phyloP scores from a whole-genome alignment of 2,113 vertebrate species.

The Vimba vimba region DNA sequence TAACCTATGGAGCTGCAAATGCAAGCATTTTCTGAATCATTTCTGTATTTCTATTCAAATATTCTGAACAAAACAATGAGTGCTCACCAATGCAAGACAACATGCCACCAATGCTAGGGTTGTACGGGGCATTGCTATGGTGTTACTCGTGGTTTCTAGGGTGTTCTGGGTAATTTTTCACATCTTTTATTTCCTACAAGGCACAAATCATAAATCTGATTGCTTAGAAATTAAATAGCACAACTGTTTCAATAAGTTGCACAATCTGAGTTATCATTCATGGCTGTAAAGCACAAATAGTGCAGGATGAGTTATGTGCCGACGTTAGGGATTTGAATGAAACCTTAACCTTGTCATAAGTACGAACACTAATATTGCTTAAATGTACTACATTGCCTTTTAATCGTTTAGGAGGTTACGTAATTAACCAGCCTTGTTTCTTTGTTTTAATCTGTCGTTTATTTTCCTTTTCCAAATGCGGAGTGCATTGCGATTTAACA shows the following conservation, averaged over 20 bases:
- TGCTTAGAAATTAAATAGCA: not conserved
- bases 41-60: not conserved
- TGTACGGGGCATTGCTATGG: not conserved
- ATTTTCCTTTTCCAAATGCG: slow-evolving; percentile 32
- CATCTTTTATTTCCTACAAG: not conserved
- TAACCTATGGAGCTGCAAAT: not conserved
- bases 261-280: not conserved
- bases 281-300: not conserved
- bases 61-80: not conserved
- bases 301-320: not conserved
- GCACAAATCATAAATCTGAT: not conserved
- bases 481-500: slow-evolving; percentile 26
- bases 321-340: not conserved
- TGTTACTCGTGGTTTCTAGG: not conserved
- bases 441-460: slow-evolving; percentile 7
- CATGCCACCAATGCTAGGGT: not conserved
- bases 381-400: not conserved
- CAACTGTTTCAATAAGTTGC: not conserved
- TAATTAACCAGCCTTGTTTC: not conserved
- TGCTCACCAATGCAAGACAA: not conserved
- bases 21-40: not conserved
- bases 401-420: not conserved
- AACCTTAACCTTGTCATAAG: not conserved
- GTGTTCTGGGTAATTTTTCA: not conserved
- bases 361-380: not conserved